These are phyloP conservation scores for Trachurus trachurus DNA, from an alignment of 2,797 vertebrate genomes.

Conservation along the genomic window DNA sequence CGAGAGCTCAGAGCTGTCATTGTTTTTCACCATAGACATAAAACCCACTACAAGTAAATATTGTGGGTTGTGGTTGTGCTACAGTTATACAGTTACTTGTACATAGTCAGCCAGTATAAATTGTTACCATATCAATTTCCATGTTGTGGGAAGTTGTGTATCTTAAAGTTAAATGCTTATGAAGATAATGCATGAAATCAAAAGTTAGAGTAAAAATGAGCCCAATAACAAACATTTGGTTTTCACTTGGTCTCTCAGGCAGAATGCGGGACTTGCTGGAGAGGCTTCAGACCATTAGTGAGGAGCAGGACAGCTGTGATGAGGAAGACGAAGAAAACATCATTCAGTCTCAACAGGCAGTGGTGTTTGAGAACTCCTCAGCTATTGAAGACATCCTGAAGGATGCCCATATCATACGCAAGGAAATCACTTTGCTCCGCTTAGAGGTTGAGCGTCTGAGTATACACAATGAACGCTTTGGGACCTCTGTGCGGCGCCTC, in stretches of 20 bases:
- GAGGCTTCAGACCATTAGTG: slow-evolving; percentile 84
- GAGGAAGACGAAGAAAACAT: slow-evolving; percentile 65
- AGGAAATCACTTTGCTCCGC: slow-evolving; percentile 85
- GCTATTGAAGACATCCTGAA: slow-evolving; percentile 84
- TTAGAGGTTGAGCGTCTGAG: slow-evolving; percentile 86
- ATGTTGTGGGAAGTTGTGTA: too few relatives aligned
- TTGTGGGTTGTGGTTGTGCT: not conserved
- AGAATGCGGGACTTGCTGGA: slow-evolving; percentile 92
- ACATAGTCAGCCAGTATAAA: not conserved
- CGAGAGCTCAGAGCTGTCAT: slow-evolving; percentile 36
- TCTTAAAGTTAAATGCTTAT: not conserved
- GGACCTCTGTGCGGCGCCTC: slow-evolving; percentile 89
- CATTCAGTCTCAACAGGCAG: slow-evolving; percentile 70
- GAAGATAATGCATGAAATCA: not conserved
- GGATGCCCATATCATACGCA: slow-evolving; percentile 86
- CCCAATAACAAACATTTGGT: slow-evolving; percentile 23
- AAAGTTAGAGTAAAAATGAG: not conserved
- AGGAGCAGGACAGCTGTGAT: slow-evolving; percentile 51
- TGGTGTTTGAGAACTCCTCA: slow-evolving; percentile 86
- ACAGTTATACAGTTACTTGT: not conserved
- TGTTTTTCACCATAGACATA: slow-evolving; percentile 18
- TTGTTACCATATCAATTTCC: too few relatives aligned
- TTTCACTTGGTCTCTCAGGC: slow-evolving; percentile 65
- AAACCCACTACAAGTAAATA: slow-evolving; percentile 6
- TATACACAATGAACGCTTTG: slow-evolving; percentile 88